Evolutionary conservation across 2,888 invertebrate species (phyloP).

Genomic region (Flabesymbios commensalis): DNA sequence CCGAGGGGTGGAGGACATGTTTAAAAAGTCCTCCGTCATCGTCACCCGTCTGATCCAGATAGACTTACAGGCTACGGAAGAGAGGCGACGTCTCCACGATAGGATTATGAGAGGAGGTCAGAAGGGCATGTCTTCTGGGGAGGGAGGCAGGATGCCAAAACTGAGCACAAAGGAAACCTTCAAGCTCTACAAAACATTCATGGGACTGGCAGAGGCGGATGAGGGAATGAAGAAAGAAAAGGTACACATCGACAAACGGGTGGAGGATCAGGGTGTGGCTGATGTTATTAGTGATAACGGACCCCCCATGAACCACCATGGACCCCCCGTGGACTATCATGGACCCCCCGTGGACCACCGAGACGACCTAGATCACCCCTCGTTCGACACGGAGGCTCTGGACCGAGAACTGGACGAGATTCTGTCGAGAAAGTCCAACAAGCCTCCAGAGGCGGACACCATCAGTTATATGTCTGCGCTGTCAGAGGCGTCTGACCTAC

Average conservation of each 20-base stretch:
- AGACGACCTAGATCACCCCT: background rate
- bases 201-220: constrained; percentile 53
- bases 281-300: too few relatives aligned
- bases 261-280: constrained; percentile 26
- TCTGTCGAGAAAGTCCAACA: background rate
- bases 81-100: constrained; percentile 50
- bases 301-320: background rate
- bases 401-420: constrained; percentile 15
- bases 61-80: constrained; percentile 55
- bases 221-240: constrained; percentile 33
- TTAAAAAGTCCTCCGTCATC: constrained; percentile 58
- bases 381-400: constrained; percentile 17
- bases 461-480: constrained; percentile 9
- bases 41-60: constrained; percentile 58
- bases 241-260: constrained; percentile 24
- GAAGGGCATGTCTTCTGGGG: constrained; percentile 3
- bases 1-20: constrained; percentile 55
- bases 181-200: constrained; percentile 55
- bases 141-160: constrained; percentile 12
- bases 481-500: constrained; percentile 3
- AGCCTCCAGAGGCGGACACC: constrained; percentile 9
- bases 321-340: background rate
- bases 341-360: background rate
- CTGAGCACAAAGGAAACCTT: constrained; percentile 54
- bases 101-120: constrained; percentile 40